Percentiles rank a stretch among this genome's conserved stretches.
These are phyloP conservation scores for Paralinhomoeus sp. DNA, from an alignment of 2,888 invertebrate species.

Conservation along the genomic window DNA sequence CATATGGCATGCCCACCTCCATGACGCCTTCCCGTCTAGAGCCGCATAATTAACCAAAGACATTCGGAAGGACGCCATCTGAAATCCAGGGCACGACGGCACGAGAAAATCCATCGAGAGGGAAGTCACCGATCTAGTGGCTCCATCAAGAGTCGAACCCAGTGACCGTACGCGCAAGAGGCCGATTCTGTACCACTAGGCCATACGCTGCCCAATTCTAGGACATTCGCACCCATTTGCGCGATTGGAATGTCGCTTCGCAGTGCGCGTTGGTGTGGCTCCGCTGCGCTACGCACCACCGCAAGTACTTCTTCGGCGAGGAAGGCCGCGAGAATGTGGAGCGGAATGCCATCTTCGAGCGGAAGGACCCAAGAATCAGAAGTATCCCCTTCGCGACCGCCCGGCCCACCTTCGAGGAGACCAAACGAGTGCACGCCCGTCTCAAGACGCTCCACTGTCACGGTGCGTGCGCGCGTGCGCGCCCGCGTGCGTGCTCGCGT, in stretches of 20 bases:
- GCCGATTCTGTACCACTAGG: too few relatives aligned
- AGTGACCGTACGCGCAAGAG: too few relatives aligned
- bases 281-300: conserved; percentile 50
- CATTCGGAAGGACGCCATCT: too few relatives aligned
- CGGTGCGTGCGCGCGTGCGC: conserved; percentile 16
- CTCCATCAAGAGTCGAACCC: too few relatives aligned
- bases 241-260: conserved; percentile 44
- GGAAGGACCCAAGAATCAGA: conserved; percentile 38
- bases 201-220: too few relatives aligned
- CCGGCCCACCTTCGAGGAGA: conserved; percentile 55
- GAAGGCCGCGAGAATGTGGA: conserved; percentile 8
- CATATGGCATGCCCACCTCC: too few relatives aligned
- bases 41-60: too few relatives aligned
- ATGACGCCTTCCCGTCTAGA: too few relatives aligned
- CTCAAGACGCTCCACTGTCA: conserved; percentile 30
- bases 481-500: too few relatives aligned
- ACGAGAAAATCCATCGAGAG: too few relatives aligned
- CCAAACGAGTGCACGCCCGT: conserved; percentile 46
- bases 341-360: conserved; percentile 28
- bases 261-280: conserved; percentile 49
- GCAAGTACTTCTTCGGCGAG: conserved; percentile 43
- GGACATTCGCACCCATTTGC: conserved; percentile 47
- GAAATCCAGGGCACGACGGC: too few relatives aligned
- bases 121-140: too few relatives aligned
- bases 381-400: conserved; percentile 57